These are phyloP conservation scores for Ferrisia virgata DNA, from an alignment of 2,888 invertebrate genomes.

Conservation along the genomic window DNA sequence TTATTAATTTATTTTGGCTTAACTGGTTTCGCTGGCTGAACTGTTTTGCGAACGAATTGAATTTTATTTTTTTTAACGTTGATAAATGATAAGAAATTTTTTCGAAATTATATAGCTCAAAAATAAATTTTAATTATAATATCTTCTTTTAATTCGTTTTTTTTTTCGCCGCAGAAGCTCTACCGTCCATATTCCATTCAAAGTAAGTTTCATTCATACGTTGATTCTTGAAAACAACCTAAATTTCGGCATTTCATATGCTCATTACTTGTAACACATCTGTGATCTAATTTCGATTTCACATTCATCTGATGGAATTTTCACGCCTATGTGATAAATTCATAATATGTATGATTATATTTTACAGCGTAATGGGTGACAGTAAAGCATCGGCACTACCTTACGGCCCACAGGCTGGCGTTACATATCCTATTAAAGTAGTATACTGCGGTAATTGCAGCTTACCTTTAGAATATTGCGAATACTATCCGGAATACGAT, in stretches of 20 bases:
- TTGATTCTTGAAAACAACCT: neutral
- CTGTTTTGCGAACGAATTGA: no score
- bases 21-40: no score
- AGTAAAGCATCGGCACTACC: constrained; percentile 18
- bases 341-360: neutral
- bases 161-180: neutral
- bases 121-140: neutral
- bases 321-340: neutral
- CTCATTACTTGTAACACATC: neutral
- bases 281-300: neutral
- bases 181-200: neutral
- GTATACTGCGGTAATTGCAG: constrained; percentile 91
- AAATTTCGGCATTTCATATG: neutral
- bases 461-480: constrained; percentile 97
- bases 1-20: no score
- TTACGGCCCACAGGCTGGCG: constrained; percentile 31
- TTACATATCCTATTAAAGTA: constrained; percentile 74
- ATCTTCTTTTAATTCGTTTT: neutral
- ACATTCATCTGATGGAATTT: neutral
- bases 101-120: neutral
- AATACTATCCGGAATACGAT: constrained; percentile 95
- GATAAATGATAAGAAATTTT: no score
- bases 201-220: neutral
- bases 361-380: constrained; percentile 3
- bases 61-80: no score